A percentile compares a stretch with the other conserved stretches of the same genome.
phyloP scores from a whole-genome alignment of 2,113 vertebrate species.

The Gracilinanus agilis region DNA sequence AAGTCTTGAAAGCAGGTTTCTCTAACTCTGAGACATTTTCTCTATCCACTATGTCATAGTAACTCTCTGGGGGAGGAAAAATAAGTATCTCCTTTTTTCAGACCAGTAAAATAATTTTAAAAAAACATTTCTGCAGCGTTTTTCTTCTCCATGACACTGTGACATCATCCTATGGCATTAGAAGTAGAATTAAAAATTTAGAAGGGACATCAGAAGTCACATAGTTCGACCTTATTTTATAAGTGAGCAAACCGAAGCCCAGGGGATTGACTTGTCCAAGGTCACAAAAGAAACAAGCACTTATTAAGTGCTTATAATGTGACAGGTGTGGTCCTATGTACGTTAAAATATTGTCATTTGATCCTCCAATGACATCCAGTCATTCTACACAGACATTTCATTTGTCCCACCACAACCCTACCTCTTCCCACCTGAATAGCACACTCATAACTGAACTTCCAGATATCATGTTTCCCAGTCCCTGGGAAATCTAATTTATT shows the following conservation, averaged over 20 bases:
- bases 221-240: not conserved
- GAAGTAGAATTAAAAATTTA: not conserved
- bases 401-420: not conserved
- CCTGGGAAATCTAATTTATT: not conserved
- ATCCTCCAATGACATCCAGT: not conserved
- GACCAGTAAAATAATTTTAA: not conserved
- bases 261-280: too few species aligned
- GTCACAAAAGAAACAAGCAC: not conserved
- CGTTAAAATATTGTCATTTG: not conserved
- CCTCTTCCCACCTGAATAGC: not conserved
- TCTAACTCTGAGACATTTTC: not conserved
- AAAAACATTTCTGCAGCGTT: not conserved
- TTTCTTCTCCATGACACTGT: not conserved
- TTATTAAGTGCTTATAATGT: not conserved
- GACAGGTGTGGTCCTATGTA: not conserved
- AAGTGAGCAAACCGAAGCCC: not conserved
- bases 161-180: not conserved
- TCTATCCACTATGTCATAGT: not conserved
- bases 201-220: not conserved
- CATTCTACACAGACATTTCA: not conserved
- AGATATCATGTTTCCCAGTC: not conserved
- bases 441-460: not conserved
- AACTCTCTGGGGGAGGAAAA: not conserved
- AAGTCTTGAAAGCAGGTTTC: not conserved
- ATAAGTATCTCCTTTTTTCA: not conserved